Evolutionary conservation across 2,888 invertebrate species (phyloP).

Genomic region (Byasa hedistus): DNA sequence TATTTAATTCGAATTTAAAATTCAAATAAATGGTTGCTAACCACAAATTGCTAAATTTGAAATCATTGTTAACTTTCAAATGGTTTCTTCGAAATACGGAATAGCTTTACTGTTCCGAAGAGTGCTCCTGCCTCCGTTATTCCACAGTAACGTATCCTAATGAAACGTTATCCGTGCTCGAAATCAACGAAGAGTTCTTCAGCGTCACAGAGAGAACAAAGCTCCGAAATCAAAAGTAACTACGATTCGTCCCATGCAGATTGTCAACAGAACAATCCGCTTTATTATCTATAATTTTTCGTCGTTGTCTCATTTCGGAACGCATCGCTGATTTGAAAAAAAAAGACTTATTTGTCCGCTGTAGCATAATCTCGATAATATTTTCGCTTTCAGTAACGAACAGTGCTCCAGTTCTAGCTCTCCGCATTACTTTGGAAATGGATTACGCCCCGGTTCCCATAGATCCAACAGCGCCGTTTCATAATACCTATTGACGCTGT

Average conservation of each 20-base stretch:
- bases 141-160: background rate
- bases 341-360: conserved; percentile 20
- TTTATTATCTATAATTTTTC: conserved; percentile 6
- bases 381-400: conserved; percentile 26
- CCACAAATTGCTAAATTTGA: background rate
- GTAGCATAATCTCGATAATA: conserved; percentile 19
- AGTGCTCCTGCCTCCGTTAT: background rate
- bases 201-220: background rate
- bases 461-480: conserved; percentile 10
- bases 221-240: conserved; percentile 2
- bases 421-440: conserved; percentile 28
- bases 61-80: background rate
- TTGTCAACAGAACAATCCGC: conserved; percentile 8
- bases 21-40: background rate
- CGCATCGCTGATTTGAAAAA: conserved; percentile 22
- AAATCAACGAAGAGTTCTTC: conserved; percentile 3
- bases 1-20: background rate
- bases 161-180: background rate
- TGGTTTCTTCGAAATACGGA: background rate
- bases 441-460: conserved; percentile 25
- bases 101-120: background rate
- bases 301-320: conserved; percentile 13
- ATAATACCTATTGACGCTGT: conserved; percentile 26
- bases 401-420: conserved; percentile 27
- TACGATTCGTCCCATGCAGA: conserved; percentile 3